Base-by-base conservation (phyloP, 1,140 invertebrate species). In the Physella acuta region DNA sequence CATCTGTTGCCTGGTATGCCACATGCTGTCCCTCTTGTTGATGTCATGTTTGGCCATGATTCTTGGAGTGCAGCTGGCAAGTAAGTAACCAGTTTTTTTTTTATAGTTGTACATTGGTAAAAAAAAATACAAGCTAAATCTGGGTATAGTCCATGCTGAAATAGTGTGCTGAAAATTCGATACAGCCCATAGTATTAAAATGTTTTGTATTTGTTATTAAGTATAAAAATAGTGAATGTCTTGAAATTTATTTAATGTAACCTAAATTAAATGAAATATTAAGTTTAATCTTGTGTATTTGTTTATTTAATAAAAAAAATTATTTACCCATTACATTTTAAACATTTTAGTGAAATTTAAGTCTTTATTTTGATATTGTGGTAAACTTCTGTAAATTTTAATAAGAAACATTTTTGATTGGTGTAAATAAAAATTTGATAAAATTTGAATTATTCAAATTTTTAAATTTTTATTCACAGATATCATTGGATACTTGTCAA, bases 21-120 rank as follows among this genome's bases (percentile, higher is more conserved):
- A 66, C 33, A 56, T 55, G n/a, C 5, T 58, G 26, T 56, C 64
- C 44, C 17, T 66, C 11, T 17, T 66, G 16, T 36, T 66, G 3
- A 66, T 66, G 64, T 49, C 64, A 11, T 14, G 16, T 3, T 17
- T 66, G 31, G 51, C 36, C 2, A 66, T 66, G 52, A 52, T 66
- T 31, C 64, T 66, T 8, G 64, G 64, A 28, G 17, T 66, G n/a
- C 64, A 66, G 34, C 24, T 66, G n/a, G 64, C 64, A 2, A 66
- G 64, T 66, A 52, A 66, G 64, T 56, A 3, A n/a, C 20, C 20
- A 24, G 8, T 30, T 24, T 24, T 8, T 14, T 55, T 55, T 55
- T 30, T 55, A 24, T 5, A 55, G 24, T 30, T 14, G 28, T 14
- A 8, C 24, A 30, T 55, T 30, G 5, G 53, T 24, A 14, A 30